A percentile compares a stretch with the other conserved stretches of the same genome.
Evolutionary conservation across 2,797 vertebrate genomes (phyloP).

Genomic region (Centroberyx gerrardi): DNA sequence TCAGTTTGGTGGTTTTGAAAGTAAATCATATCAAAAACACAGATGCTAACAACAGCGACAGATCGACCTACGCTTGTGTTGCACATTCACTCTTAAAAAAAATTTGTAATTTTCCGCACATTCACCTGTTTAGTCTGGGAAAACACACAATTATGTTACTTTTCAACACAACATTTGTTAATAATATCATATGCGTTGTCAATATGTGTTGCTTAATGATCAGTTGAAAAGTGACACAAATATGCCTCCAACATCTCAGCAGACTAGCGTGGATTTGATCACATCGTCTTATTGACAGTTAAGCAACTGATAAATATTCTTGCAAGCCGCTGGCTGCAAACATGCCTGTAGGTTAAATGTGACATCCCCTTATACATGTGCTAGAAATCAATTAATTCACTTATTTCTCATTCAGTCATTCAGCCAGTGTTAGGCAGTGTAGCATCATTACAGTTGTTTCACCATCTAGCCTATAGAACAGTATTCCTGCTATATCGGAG

Average conservation of each 20-base stretch:
- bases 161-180: not conserved
- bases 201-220: not conserved
- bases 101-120: not conserved
- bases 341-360: slow-evolving; percentile 47
- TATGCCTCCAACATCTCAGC: slow-evolving; percentile 14
- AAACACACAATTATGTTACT: slow-evolving; percentile 3
- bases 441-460: slow-evolving; percentile 52
- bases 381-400: slow-evolving; percentile 68
- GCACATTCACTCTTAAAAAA: not conserved
- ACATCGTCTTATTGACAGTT: slow-evolving; percentile 26
- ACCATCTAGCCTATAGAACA: slow-evolving; percentile 1
- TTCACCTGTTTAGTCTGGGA: slow-evolving; percentile 1
- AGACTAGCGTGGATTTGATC: slow-evolving; percentile 14
- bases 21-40: not conserved
- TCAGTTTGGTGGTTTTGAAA: not conserved
- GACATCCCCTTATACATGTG: slow-evolving; percentile 58
- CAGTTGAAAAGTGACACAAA: slow-evolving; percentile 5
- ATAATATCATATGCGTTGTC: not conserved
- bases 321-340: slow-evolving; percentile 30
- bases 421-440: slow-evolving; percentile 40
- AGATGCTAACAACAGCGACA: not conserved
- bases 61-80: not conserved
- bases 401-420: slow-evolving; percentile 62
- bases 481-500: slow-evolving; percentile 8
- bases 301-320: slow-evolving; percentile 41